Evolutionary conservation across 2,888 invertebrate genomes (phyloP).

Genomic region (Acleris emargana): DNA sequence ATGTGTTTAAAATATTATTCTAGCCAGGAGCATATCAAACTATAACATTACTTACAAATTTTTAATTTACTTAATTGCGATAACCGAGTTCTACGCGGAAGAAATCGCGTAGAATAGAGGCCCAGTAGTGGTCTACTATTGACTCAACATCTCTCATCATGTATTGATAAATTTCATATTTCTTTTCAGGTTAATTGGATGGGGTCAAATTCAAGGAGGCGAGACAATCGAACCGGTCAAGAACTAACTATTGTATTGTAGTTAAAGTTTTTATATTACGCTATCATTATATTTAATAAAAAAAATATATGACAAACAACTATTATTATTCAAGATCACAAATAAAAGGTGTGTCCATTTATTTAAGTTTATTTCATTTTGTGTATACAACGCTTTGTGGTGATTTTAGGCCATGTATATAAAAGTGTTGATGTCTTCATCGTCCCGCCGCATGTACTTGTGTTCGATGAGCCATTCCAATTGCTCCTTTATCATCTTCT

Average conservation of each 20-base stretch:
- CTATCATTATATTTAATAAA: slow-evolving; percentile 60
- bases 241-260: slow-evolving; percentile 67
- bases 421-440: slow-evolving; percentile 98
- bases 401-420: slow-evolving; percentile 95
- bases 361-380: slow-evolving; percentile 35
- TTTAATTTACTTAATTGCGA: too few species aligned
- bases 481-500: slow-evolving; percentile 99
- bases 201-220: slow-evolving; percentile 99
- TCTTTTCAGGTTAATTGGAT: slow-evolving; percentile 94
- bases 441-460: slow-evolving; percentile 98
- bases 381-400: slow-evolving; percentile 38
- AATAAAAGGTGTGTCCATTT: slow-evolving; percentile 34
- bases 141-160: too few species aligned
- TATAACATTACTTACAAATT: too few species aligned
- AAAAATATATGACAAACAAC: slow-evolving; percentile 42
- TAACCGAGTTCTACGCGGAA: too few species aligned
- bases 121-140: too few species aligned
- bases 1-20: too few species aligned
- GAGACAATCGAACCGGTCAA: slow-evolving; percentile 94
- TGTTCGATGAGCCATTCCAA: slow-evolving; percentile 99
- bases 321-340: slow-evolving; percentile 36
- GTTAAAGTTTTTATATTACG: slow-evolving; percentile 67
- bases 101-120: too few species aligned
- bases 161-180: slow-evolving; percentile 9
- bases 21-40: too few species aligned